Conservation (phyloP, 2,888 invertebrate species). For the Noctua fimbriata region DNA sequence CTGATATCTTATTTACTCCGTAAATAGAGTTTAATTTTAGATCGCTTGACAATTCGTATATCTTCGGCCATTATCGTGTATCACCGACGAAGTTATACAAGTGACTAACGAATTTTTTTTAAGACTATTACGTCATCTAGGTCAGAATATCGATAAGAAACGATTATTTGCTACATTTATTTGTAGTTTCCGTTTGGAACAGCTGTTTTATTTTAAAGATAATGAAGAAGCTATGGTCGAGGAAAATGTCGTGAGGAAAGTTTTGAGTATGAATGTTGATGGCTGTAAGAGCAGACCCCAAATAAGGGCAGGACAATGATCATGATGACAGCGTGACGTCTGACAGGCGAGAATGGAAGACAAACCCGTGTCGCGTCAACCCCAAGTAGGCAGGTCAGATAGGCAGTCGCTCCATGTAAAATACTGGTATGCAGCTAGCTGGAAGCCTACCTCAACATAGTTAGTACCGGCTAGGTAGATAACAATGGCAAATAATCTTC, state of each 20-base stretch:
- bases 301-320: too few species aligned
- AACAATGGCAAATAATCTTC: too few species aligned
- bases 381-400: too few species aligned
- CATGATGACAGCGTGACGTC: too few species aligned
- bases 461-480: too few species aligned
- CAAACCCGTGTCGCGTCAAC: too few species aligned
- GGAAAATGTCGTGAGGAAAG: background rate
- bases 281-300: too few species aligned
- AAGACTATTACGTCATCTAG: constrained; percentile 45
- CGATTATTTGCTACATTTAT: constrained; percentile 20
- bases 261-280: background rate
- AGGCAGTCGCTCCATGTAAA: too few species aligned
- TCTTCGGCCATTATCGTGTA: constrained; percentile 61
- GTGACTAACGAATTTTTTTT: constrained; percentile 53
- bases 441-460: too few species aligned
- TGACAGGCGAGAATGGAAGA: too few species aligned
- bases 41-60: constrained; percentile 42
- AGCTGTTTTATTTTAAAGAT: constrained; percentile 27
- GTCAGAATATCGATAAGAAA: constrained; percentile 43
- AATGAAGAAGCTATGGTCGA: background rate
- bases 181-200: constrained; percentile 14
- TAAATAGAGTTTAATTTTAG: constrained; percentile 57
- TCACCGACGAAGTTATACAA: background rate
- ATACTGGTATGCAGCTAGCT: too few species aligned
- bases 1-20: constrained; percentile 48